A percentile compares a stretch with the other conserved stretches of the same genome.
Conservation (phyloP, 2,797 vertebrate genomes). For the Distichodus sexfasciatus region DNA sequence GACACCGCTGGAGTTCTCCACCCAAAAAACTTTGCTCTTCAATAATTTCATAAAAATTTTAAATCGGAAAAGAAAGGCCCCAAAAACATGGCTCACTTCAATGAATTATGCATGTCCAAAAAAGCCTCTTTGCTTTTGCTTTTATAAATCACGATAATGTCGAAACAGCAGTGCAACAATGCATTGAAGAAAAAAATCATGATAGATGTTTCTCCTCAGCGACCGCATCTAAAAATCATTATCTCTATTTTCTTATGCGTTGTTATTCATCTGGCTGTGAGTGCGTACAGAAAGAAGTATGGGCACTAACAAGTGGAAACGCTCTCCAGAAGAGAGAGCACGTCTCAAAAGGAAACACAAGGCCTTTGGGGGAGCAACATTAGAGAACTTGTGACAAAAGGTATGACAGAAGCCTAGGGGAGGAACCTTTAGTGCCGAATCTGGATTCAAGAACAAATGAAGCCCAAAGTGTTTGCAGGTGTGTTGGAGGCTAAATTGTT, state of each 20-base stretch:
- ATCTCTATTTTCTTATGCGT: not conserved
- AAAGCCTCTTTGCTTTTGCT: not conserved
- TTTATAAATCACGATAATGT: not conserved
- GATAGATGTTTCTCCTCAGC: not conserved
- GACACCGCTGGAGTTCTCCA: not conserved
- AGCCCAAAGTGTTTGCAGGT: slow-evolving; percentile 51
- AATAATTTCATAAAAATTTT: not conserved
- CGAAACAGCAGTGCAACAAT: not conserved
- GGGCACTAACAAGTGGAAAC: slow-evolving; percentile 62
- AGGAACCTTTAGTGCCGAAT: slow-evolving; percentile 2
- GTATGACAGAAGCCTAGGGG: not conserved
- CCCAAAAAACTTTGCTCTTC: not conserved
- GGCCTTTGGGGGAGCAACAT: slow-evolving; percentile 35
- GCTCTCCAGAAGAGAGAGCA: slow-evolving; percentile 40
- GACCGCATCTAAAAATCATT: not conserved
- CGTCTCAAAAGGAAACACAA: slow-evolving; percentile 56
- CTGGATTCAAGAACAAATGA: slow-evolving; percentile 11
- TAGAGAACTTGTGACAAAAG: not conserved
- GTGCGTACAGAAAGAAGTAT: slow-evolving; percentile 21
- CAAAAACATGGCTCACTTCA: not conserved
- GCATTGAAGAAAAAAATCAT: not conserved
- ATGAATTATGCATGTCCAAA: not conserved
- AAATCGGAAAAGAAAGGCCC: not conserved
- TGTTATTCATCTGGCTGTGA: not conserved
- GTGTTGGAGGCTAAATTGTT: slow-evolving; percentile 35